Percentiles rank a stretch among this genome's conserved stretches.
Evolutionary conservation across 2,888 invertebrate species (phyloP).

Genomic region (Apodemia duryi): DNA sequence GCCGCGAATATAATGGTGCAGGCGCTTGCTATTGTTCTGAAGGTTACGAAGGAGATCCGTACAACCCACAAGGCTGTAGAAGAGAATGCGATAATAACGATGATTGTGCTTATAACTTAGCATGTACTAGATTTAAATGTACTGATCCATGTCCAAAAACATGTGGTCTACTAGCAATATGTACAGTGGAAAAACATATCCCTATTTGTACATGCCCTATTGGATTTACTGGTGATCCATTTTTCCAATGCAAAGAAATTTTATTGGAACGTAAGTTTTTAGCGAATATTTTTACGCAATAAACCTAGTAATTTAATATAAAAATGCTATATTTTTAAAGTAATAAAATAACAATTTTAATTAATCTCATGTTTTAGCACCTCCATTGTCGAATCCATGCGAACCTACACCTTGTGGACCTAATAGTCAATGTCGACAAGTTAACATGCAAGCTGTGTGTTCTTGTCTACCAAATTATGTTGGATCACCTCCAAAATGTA

Average conservation of each 20-base stretch:
- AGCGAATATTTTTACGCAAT: neutral
- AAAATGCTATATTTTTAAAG: neutral
- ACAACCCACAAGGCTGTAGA: constrained; percentile 84
- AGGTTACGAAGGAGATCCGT: constrained; percentile 90
- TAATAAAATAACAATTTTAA: no score
- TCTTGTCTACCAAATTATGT: constrained; percentile 89
- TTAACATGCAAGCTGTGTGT: constrained; percentile 90
- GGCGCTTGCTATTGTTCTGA: constrained; percentile 91
- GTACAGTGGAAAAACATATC: constrained; percentile 87
- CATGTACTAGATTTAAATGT: constrained; percentile 91
- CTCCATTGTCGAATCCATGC: constrained; percentile 84
- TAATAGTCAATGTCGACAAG: constrained; percentile 90
- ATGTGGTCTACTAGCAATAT: constrained; percentile 89
- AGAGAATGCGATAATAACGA: constrained; percentile 89
- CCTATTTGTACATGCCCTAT: constrained; percentile 87
- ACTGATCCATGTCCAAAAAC: constrained; percentile 91
- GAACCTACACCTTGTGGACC: constrained; percentile 92
- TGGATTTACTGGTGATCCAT: constrained; percentile 90
- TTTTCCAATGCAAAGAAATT: constrained; percentile 85
- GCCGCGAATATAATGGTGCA: constrained; percentile 88
- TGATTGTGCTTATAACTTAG: constrained; percentile 85
- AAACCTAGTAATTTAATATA: neutral
- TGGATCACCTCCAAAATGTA: constrained; percentile 88
- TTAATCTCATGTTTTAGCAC: constrained; percentile 41
- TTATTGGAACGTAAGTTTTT: constrained; percentile 53